These are phyloP conservation scores for Battus philenor DNA, from an alignment of 1,140 invertebrate genomes.

Conservation along the genomic window DNA sequence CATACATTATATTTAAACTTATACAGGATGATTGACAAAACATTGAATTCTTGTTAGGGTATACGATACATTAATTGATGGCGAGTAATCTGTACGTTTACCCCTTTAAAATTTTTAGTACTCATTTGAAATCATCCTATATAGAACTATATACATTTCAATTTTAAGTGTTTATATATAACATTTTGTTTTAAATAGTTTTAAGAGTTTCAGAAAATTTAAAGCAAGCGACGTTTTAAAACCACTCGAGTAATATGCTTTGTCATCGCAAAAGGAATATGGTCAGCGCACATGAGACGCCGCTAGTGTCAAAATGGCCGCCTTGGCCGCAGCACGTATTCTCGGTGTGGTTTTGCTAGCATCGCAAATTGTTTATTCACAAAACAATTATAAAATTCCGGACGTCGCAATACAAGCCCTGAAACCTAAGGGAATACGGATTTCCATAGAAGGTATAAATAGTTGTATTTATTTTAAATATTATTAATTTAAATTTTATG, in stretches of 20 bases:
- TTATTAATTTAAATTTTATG: no score
- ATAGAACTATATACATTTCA: no score
- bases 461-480: no score
- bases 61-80: no score
- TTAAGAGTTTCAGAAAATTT: neutral
- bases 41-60: no score
- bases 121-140: no score
- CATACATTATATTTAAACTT: no score
- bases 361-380: constrained; percentile 13
- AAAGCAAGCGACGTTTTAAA: neutral
- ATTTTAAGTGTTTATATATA: no score
- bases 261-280: neutral
- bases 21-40: no score
- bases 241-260: neutral
- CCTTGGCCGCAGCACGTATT: neutral
- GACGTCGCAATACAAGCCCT: constrained; percentile 27
- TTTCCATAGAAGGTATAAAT: constrained; percentile 33
- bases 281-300: constrained; percentile 7
- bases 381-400: constrained; percentile 19
- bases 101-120: no score
- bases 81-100: no score
- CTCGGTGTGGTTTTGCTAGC: neutral
- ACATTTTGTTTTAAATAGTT: neutral
- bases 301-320: constrained; percentile 11
- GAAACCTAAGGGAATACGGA: constrained; percentile 27